phyloP scores from a whole-genome alignment of 2,797 vertebrate species.

The Gobionotothen gibberifrons region DNA sequence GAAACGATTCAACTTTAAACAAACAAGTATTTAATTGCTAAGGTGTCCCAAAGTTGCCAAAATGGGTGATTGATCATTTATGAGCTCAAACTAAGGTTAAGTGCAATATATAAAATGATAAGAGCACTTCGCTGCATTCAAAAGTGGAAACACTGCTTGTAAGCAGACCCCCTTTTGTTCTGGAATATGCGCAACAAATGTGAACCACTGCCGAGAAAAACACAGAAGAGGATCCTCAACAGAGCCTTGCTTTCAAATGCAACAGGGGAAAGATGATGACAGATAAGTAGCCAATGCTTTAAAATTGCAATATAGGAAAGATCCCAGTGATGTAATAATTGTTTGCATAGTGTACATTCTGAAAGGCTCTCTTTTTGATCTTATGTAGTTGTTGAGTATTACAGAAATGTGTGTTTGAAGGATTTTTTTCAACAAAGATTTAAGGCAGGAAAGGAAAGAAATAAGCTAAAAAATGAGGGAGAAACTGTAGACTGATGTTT shows the following conservation, averaged over 20 bases:
- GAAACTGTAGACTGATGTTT: background rate
- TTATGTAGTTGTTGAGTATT: constrained; percentile 14
- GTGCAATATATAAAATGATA: background rate
- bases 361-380: background rate
- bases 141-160: constrained; percentile 24
- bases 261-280: background rate
- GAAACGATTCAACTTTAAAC: background rate
- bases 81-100: background rate
- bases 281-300: background rate
- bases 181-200: constrained; percentile 17
- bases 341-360: background rate
- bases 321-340: no score
- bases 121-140: constrained; percentile 5
- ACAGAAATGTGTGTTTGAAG: background rate
- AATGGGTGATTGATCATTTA: background rate
- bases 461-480: background rate
- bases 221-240: constrained; percentile 13
- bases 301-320: constrained; percentile 1
- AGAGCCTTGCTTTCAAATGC: constrained; percentile 11
- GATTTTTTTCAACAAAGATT: background rate
- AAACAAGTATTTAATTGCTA: constrained; percentile 9
- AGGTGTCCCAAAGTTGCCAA: background rate
- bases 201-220: constrained; percentile 52
- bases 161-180: constrained; percentile 2
- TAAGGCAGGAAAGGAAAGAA: constrained; percentile 10